Conservation (phyloP, 1,140 invertebrate species). For the Cryptotermes secundus region DNA sequence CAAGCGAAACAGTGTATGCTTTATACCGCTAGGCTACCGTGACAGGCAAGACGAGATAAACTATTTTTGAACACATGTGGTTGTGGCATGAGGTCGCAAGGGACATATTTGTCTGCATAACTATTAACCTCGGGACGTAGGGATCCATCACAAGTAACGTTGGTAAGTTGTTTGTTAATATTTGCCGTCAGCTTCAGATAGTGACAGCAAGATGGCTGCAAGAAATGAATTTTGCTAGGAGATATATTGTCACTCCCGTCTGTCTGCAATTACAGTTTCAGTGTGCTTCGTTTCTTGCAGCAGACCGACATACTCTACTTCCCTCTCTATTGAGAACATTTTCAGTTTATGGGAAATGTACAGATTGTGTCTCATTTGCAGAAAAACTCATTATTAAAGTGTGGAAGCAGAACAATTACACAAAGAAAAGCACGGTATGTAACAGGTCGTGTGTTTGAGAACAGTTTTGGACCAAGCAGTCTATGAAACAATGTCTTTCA, state of each 20-base stretch:
- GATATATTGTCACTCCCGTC: neutral
- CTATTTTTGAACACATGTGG: neutral
- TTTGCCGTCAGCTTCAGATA: conserved; percentile 15
- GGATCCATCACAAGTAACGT: neutral
- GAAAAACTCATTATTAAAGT: no score
- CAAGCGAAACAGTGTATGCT: no score
- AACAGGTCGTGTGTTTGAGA: no score
- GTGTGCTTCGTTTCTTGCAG: neutral
- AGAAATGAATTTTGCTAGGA: neutral
- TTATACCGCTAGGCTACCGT: no score
- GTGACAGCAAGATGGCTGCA: neutral
- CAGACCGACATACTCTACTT: neutral
- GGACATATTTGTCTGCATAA: neutral
- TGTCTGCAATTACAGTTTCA: neutral
- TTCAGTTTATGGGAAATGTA: no score
- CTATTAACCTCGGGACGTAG: neutral
- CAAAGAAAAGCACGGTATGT: no score
- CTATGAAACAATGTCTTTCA: no score
- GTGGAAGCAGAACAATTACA: no score
- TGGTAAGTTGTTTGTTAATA: neutral
- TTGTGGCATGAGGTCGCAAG: neutral
- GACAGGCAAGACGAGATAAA: no score
- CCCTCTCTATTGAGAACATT: neutral
- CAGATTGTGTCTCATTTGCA: no score
- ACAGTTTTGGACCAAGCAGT: no score